phyloP scores from a whole-genome alignment of 2,888 invertebrate species.

The Amitus sp. region DNA sequence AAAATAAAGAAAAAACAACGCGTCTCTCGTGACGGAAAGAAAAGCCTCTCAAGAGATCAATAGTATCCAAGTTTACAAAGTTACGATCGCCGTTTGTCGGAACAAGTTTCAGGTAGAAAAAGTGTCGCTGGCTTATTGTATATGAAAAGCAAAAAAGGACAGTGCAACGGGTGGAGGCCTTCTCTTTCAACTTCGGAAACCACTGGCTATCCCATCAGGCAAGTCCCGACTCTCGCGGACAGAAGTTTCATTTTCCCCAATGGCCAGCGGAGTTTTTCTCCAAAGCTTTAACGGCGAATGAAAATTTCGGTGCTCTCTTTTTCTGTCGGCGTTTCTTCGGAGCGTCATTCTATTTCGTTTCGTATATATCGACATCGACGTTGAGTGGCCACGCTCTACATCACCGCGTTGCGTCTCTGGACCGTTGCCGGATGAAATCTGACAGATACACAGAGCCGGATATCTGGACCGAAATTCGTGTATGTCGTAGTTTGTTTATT shows the following conservation, averaged over 20 bases:
- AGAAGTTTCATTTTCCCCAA: slow-evolving; percentile 22
- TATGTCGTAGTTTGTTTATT: slow-evolving; percentile 14
- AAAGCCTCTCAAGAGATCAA: background rate
- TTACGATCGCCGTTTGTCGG: background rate
- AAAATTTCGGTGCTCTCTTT: slow-evolving; percentile 3
- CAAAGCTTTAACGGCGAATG: slow-evolving; percentile 26
- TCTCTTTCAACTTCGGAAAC: slow-evolving; percentile 28
- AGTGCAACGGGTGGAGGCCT: background rate
- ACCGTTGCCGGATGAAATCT: slow-evolving; percentile 43
- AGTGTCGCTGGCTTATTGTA: background rate
- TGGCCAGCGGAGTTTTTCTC: slow-evolving; percentile 21
- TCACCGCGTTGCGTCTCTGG: slow-evolving; percentile 23
- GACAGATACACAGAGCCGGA: slow-evolving; percentile 42
- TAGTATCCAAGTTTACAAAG: slow-evolving; percentile 1
- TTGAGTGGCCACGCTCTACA: slow-evolving; percentile 27
- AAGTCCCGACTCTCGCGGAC: slow-evolving; percentile 15
- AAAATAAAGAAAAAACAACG: background rate
- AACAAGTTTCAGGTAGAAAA: background rate
- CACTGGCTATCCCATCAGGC: slow-evolving; percentile 35
- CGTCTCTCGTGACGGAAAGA: background rate
- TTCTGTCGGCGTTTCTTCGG: background rate
- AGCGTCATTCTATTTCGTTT: slow-evolving; percentile 7
- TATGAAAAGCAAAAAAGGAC: background rate
- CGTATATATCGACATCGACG: too few species aligned
- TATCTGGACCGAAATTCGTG: slow-evolving; percentile 38